Percentiles rank a stretch among this genome's conserved stretches.
Conservation (phyloP, 2,113 vertebrate species). For the Archocentrus centrarchus region DNA sequence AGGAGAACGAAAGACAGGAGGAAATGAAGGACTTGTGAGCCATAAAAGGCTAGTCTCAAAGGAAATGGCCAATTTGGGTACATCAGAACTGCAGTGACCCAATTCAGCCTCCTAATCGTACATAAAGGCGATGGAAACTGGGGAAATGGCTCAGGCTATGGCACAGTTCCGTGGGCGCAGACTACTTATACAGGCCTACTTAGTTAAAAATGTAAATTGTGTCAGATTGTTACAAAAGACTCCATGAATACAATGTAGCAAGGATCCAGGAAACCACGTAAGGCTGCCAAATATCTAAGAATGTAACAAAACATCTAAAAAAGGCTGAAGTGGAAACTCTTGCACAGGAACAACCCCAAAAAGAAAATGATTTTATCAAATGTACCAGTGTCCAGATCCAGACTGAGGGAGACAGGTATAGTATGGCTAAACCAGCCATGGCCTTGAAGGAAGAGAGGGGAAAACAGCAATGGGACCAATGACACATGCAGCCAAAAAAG, state of each 20-base stretch:
- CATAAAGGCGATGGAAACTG: constrained; percentile 68
- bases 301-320: constrained; percentile 19
- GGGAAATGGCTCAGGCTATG: constrained; percentile 66
- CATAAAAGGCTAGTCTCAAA: constrained; percentile 76
- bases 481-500: constrained; percentile 82
- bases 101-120: constrained; percentile 72
- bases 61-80: constrained; percentile 75
- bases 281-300: constrained; percentile 8
- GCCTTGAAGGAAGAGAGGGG: constrained; percentile 69
- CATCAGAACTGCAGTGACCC: constrained; percentile 69
- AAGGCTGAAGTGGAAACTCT: not conserved
- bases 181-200: constrained; percentile 48
- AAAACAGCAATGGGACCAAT: constrained; percentile 77
- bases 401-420: constrained; percentile 49
- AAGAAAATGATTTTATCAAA: constrained; percentile 10
- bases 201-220: constrained; percentile 56
- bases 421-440: constrained; percentile 69
- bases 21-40: constrained; percentile 70
- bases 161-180: constrained; percentile 51
- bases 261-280: not conserved
- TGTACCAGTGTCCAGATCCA: constrained; percentile 8
- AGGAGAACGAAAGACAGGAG: constrained; percentile 52
- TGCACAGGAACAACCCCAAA: not conserved
- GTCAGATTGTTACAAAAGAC: constrained; percentile 44
- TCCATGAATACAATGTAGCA: not conserved